Percentiles rank a stretch among this genome's conserved stretches.
Conservation (phyloP, 2,797 vertebrate genomes). For the Etheostoma nigrum region DNA sequence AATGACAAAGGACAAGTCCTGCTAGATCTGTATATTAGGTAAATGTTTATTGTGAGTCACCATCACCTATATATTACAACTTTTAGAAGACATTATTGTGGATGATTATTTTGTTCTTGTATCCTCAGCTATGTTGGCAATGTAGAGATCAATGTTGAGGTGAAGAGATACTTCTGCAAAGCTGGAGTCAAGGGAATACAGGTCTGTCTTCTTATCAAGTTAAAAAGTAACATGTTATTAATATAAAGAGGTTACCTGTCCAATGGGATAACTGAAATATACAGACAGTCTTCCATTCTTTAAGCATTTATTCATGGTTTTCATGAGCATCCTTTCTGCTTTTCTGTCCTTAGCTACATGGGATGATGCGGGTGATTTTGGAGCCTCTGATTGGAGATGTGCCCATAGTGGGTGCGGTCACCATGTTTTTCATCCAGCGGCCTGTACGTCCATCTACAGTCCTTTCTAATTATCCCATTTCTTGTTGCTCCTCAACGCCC, state of each 20-base stretch:
- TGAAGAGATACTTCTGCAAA: slow-evolving; percentile 97
- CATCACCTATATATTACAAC: not conserved
- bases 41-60: slow-evolving; percentile 32
- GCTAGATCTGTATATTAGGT: slow-evolving; percentile 94
- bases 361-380: slow-evolving; percentile 92
- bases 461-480: slow-evolving; percentile 46
- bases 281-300: not conserved
- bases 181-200: slow-evolving; percentile 95
- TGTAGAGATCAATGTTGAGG: slow-evolving; percentile 93
- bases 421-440: slow-evolving; percentile 94
- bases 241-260: not conserved
- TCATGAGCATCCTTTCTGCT: slow-evolving; percentile 10
- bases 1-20: slow-evolving; percentile 92
- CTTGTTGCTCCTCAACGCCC: slow-evolving; percentile 11
- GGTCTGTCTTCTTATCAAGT: slow-evolving; percentile 76
- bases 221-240: not conserved
- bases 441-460: slow-evolving; percentile 85
- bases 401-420: slow-evolving; percentile 93
- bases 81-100: not conserved
- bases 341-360: slow-evolving; percentile 84
- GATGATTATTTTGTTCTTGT: slow-evolving; percentile 16
- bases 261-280: not conserved
- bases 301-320: not conserved
- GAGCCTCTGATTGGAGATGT: slow-evolving; percentile 93
- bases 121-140: slow-evolving; percentile 91